phyloP scores from a whole-genome alignment of 1,140 invertebrate species.

The Akabosia matsudoensis region DNA sequence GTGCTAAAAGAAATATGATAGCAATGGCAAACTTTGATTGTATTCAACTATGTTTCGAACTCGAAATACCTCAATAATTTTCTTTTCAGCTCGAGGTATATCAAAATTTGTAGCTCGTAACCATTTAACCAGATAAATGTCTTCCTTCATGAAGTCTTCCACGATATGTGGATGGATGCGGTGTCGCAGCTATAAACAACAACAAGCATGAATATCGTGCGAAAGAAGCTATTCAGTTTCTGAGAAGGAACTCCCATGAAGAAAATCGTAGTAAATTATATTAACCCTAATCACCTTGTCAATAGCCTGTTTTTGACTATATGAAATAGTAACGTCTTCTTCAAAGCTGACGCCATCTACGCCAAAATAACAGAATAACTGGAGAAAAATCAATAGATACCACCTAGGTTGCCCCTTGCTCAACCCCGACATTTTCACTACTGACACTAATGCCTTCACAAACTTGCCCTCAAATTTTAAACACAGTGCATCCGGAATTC shows the following conservation, averaged over 20 bases:
- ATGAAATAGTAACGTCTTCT: slow-evolving; percentile 5
- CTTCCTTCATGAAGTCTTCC: slow-evolving; percentile 6
- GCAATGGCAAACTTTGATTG: neutral
- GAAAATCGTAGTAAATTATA: neutral
- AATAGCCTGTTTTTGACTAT: neutral
- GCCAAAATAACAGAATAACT: neutral
- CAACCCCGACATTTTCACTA: no score
- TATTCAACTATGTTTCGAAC: neutral
- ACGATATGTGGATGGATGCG: neutral
- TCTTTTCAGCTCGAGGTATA: neutral
- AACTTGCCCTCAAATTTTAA: no score
- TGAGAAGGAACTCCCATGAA: neutral
- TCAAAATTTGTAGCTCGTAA: slow-evolving; percentile 13
- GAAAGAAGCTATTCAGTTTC: neutral
- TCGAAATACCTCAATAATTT: neutral
- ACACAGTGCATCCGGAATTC: no score
- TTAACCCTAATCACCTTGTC: neutral
- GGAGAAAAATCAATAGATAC: no score
- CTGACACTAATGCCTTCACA: no score
- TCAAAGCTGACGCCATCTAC: neutral
- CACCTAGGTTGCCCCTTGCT: no score
- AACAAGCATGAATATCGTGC: neutral
- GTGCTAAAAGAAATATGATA: neutral
- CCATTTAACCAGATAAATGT: slow-evolving; percentile 10
- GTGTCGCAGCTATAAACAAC: neutral